A percentile compares a stretch with the other conserved stretches of the same genome.
phyloP scores from a whole-genome alignment of 2,113 vertebrate species.

The Micronisus gabar region DNA sequence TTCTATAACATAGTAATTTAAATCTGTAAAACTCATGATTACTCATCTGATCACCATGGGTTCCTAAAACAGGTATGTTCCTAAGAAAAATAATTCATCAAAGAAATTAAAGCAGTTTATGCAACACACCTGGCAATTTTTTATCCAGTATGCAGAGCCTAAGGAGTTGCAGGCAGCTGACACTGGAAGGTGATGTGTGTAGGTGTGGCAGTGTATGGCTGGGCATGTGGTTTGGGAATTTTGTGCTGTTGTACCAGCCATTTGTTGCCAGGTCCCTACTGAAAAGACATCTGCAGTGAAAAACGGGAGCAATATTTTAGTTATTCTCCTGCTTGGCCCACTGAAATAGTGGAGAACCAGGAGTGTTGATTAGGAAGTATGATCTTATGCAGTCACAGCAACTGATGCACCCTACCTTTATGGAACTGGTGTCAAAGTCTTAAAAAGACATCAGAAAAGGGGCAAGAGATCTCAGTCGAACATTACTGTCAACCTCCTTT shows the following conservation, averaged over 20 bases:
- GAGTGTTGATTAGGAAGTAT: background rate
- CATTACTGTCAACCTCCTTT: background rate
- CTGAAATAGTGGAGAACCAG: background rate
- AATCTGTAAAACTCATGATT: background rate
- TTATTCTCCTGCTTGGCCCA: background rate
- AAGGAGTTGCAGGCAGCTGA: background rate
- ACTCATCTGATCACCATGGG: background rate
- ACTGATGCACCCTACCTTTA: background rate
- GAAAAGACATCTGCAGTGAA: background rate
- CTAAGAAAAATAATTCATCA: background rate
- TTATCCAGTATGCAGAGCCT: background rate
- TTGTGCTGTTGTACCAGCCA: fast-evolving
- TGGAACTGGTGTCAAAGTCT: background rate
- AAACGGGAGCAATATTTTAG: background rate
- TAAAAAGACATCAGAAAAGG: background rate
- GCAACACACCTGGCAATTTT: background rate
- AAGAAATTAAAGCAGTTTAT: background rate
- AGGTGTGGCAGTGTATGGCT: background rate
- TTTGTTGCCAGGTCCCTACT: background rate
- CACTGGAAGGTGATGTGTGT: background rate
- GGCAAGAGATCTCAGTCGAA: background rate
- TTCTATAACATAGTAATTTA: background rate
- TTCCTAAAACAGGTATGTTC: background rate
- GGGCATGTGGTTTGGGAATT: background rate
- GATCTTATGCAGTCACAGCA: background rate